Evolutionary conservation across 1,140 invertebrate genomes (phyloP), one percentile per base, ranked within the genome.

Genomic region (Globodera rostochiensis): DNA sequence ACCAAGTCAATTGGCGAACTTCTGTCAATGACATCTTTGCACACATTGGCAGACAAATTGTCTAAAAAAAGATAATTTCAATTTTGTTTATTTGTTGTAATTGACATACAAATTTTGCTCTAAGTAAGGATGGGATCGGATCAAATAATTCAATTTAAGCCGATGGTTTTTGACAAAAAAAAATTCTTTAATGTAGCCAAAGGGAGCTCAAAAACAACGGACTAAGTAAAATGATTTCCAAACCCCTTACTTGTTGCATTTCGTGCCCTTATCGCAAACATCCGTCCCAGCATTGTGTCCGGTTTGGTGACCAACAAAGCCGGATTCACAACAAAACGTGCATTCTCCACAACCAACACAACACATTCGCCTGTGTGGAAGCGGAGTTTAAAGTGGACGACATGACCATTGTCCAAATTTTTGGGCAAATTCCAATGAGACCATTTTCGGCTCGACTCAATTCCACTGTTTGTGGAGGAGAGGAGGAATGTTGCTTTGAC

Each of bases 221-320:
- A 36, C 3, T 36, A 36, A 2, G 36, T 36, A 1, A 36, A 36
- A 36, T 36, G 3, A 36, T 36, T 36, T 36, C 36, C 36, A 36
- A 36, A 36, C 0, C 36, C 46, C 8, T 53, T 49, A 70, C 64
- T 46, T 19, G 80, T 73, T 57, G 50, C 25, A 11, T 73, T 64
- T 9, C 85, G 79, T 66, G 78, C 67, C 9, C 85, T 71, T 60
- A 89, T 70, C 7, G 82, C 50, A 73, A 89, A 89, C 88, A 89
- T 89, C 9, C 88, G 78, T 19, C 88, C 88, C 5, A 89, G 87
- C 88, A 89, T 89, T 15, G 88, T 89, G 73, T 89, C 89, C 9
- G 89, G 88, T 73, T 90, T 89, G 3, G 82, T 69, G 9, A 86
- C 83, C 36, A 89, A 79, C 3, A 88, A n/a, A 45, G 84, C 73